Base-by-base conservation (phyloP, 2,888 invertebrate genomes). In the Linnaemya tessellans region DNA sequence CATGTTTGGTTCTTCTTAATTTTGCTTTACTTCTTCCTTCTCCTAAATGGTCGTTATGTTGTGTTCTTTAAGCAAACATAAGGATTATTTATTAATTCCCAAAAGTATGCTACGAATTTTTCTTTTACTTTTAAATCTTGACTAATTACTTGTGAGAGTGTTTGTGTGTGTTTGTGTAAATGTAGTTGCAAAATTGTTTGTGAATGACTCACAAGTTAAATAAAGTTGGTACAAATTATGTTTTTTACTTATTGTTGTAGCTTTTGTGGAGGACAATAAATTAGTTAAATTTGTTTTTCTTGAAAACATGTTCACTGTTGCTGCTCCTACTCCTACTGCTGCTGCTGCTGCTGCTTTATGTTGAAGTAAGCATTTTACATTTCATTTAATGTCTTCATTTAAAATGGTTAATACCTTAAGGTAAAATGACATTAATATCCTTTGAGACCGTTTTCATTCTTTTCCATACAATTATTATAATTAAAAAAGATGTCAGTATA, bases 1-100 rank as follows among this genome's bases (percentile, higher is more conserved):
- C 87, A 89, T 90, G 84, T 41, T 60, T 15, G 13, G 15, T 70
- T 54, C 10, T 38, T n/a, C 22, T 71, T 73, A 64, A 46, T 67
- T 67, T 65, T 65, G 35, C 56, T 64, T 67, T 46, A 18, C 18
- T 54, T 25, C 13, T 15, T 25, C 46, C 22, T 35, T 71, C 64
- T 38, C 41, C 56, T 58, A 38, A 71, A 67, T 51, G 38, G 51
- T 30, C 60, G 41, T 71, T 74, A 65, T 80, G 11, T 65, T 67
- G 68, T 46, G n/a, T 80, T 51, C 30, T 49, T 73, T 51, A 13
- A 13, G 4, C 46, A 64, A 38, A 68, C 43, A 68, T 35, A 30
- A 70, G 64, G 71, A 65, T 78, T 83, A 83, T 67, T 43, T 83
- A 67, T 83, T 78, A 78, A 78, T 71, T n/a, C 82, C 82, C 71